Evolutionary conservation across 2,888 invertebrate species (phyloP).

Genomic region (Diplazon laetatorius): DNA sequence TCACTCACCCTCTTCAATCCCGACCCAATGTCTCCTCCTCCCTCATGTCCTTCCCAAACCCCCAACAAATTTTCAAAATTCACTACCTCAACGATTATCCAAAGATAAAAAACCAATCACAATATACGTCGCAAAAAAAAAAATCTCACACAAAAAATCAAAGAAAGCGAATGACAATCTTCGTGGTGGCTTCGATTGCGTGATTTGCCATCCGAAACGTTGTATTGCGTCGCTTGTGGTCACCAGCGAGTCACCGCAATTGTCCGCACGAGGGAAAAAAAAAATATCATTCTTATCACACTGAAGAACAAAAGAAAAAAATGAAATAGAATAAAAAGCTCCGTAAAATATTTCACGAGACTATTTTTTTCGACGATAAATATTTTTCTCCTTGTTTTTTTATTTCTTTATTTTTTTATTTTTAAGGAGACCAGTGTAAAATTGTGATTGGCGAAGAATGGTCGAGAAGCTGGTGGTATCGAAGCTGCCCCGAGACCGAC

Average conservation of each 20-base stretch:
- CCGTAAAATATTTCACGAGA: too few species aligned
- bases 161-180: background rate
- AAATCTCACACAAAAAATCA: background rate
- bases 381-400: too few species aligned
- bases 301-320: background rate
- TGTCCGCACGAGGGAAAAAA: too few species aligned
- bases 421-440: background rate
- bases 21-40: background rate
- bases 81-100: background rate
- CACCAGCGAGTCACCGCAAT: background rate
- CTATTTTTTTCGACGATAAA: too few species aligned
- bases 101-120: background rate
- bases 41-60: background rate
- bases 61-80: background rate
- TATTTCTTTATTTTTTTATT: too few species aligned
- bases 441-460: background rate
- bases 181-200: background rate
- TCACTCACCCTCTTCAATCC: slow-evolving; percentile 8
- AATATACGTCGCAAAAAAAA: background rate
- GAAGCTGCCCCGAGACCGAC: slow-evolving; percentile 55
- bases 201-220: background rate
- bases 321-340: too few species aligned
- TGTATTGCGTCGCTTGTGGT: slow-evolving; percentile 32
- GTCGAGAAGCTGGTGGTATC: slow-evolving; percentile 39
- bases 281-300: background rate